phyloP scores from a whole-genome alignment of 2,888 invertebrate species.

The Apamea sordens region DNA sequence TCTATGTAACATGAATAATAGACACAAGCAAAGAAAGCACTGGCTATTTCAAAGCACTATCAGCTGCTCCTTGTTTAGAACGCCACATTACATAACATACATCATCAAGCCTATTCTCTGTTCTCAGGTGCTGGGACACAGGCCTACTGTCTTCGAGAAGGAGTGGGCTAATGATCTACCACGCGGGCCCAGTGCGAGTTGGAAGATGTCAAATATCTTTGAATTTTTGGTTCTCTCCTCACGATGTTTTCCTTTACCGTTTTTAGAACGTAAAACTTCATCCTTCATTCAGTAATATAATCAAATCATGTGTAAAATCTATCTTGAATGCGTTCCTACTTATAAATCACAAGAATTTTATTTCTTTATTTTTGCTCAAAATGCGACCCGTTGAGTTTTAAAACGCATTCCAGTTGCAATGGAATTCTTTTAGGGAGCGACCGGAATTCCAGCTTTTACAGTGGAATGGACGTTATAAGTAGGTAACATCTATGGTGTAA shows the following conservation, averaged over 20 bases:
- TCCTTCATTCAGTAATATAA: not conserved
- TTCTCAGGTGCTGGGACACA: no score
- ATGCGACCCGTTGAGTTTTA: constrained; percentile 51
- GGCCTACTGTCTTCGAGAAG: no score
- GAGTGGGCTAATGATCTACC: no score
- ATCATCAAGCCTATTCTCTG: no score
- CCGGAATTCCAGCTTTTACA: constrained; percentile 52
- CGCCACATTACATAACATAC: no score
- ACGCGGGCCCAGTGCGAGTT: no score
- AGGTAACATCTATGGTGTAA: constrained; percentile 50
- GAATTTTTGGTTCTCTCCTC: no score
- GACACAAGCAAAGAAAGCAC: no score
- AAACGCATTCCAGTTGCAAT: constrained; percentile 60
- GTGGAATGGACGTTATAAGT: constrained; percentile 48
- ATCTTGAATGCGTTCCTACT: constrained; percentile 2
- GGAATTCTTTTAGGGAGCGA: constrained; percentile 60
- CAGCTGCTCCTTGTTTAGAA: not conserved
- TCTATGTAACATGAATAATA: not conserved
- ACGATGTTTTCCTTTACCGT: no score
- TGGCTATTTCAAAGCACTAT: not conserved
- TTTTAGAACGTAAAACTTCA: not conserved
- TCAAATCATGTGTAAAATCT: constrained; percentile 1
- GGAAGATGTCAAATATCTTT: no score
- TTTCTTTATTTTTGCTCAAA: constrained; percentile 56
- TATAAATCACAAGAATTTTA: constrained; percentile 36